These are phyloP conservation scores for Ptychoptera albimana DNA, from an alignment of 2,888 invertebrate genomes.

Conservation along the genomic window DNA sequence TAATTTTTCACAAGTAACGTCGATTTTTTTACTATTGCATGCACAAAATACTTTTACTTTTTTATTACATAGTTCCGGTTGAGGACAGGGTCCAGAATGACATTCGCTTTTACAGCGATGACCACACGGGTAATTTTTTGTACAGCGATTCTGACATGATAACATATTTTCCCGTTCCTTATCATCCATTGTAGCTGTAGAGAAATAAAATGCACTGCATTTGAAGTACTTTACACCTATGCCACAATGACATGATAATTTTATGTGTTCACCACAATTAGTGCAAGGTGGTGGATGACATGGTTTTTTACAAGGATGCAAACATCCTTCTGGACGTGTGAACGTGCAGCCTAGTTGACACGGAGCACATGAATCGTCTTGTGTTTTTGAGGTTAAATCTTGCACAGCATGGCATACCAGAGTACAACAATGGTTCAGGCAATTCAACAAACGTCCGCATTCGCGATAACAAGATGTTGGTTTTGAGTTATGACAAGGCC, in stretches of 20 bases:
- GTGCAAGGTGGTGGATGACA: constrained; percentile 64
- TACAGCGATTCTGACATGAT: constrained; percentile 71
- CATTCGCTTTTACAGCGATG: constrained; percentile 64
- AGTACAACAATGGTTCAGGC: constrained; percentile 64
- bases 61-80: constrained; percentile 52
- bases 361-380: constrained; percentile 36
- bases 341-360: constrained; percentile 45
- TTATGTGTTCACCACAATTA: constrained; percentile 52
- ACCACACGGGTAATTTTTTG: constrained; percentile 66
- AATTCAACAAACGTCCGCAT: constrained; percentile 55
- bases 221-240: constrained; percentile 56
- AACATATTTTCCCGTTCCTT: constrained; percentile 17
- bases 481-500: constrained; percentile 53
- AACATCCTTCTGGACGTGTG: constrained; percentile 53
- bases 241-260: constrained; percentile 68
- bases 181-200: constrained; percentile 31
- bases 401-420: constrained; percentile 53
- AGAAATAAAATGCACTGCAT: constrained; percentile 48
- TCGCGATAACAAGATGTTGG: constrained; percentile 61
- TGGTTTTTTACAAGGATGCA: constrained; percentile 50
- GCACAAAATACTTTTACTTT: constrained; percentile 63
- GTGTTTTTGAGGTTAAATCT: constrained; percentile 28
- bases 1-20: constrained; percentile 49
- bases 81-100: constrained; percentile 54
- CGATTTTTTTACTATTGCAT: constrained; percentile 62